Percentiles rank a stretch among this genome's conserved stretches.
Evolutionary conservation across 2,888 invertebrate species (phyloP).

Genomic region (Molorchus minor): DNA sequence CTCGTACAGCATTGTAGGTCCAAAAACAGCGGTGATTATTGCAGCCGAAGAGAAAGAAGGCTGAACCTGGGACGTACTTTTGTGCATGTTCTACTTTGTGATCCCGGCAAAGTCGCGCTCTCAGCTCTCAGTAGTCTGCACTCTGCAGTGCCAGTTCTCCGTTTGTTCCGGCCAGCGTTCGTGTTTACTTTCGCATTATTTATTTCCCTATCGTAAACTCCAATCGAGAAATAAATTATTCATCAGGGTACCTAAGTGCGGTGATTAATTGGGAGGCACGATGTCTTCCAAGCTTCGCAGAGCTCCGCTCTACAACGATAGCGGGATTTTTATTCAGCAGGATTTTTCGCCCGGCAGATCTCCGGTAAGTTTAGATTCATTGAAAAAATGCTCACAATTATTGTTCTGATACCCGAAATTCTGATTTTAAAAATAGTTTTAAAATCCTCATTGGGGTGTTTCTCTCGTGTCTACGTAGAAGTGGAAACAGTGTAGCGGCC

Average conservation of each 20-base stretch:
- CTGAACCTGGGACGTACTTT: no score
- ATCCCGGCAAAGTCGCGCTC: no score
- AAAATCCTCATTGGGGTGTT: no score
- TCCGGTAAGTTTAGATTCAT: conserved; percentile 17
- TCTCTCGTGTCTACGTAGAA: no score
- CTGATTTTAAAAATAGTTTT: no score
- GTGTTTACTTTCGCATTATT: conserved; percentile 2
- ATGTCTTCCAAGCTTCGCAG: conserved; percentile 64
- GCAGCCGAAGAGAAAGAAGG: conserved; percentile 8
- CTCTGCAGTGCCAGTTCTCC: conserved; percentile 4
- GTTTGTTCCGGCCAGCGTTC: no score
- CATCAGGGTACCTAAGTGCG: background rate
- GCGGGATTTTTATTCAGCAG: conserved; percentile 38
- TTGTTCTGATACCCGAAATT: background rate
- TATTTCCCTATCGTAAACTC: no score
- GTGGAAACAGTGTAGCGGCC: no score
- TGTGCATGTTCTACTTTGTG: no score
- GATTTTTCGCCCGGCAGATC: conserved; percentile 12
- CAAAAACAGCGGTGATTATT: background rate
- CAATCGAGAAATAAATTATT: no score
- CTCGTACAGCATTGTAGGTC: background rate
- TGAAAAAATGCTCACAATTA: background rate
- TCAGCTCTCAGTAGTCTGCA: no score
- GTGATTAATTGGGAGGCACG: conserved; percentile 14
- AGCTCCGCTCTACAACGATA: conserved; percentile 55